These are phyloP conservation scores for Chaenogobius annularis DNA, from an alignment of 2,113 vertebrate species.

Conservation along the genomic window DNA sequence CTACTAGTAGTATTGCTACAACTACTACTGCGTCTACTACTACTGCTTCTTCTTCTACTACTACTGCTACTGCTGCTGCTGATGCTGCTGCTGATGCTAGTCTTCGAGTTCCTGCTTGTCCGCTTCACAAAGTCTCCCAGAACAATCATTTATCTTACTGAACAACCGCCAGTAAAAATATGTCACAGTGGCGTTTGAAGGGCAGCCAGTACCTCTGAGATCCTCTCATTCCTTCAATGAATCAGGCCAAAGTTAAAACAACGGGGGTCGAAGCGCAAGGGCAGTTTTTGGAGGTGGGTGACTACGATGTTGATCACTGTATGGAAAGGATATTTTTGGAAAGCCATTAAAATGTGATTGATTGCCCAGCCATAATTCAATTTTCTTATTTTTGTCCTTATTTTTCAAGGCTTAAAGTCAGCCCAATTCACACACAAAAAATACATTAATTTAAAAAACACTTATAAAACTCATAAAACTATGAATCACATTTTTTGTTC, in stretches of 20 bases:
- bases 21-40: not conserved
- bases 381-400: too few relatives aligned
- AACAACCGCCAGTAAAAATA: not conserved
- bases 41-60: not conserved
- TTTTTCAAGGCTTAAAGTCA: not conserved
- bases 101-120: not conserved
- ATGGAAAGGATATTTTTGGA: too few relatives aligned
- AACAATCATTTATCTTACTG: not conserved
- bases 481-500: not conserved
- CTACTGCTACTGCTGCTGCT: not conserved
- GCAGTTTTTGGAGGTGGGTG: not conserved
- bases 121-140: not conserved
- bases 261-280: not conserved
- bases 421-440: not conserved
- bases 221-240: not conserved
- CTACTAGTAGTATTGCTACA: too few relatives aligned
- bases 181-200: constrained; percentile 3
- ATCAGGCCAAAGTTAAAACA: constrained; percentile 7
- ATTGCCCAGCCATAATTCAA: too few relatives aligned
- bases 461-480: not conserved
- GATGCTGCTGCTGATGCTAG: not conserved
- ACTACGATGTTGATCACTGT: too few relatives aligned
- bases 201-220: not conserved
- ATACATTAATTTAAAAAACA: too few relatives aligned
- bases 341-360: too few relatives aligned